phyloP scores from a whole-genome alignment of 2,797 vertebrate genomes.

The Sebastolobus alascanus region DNA sequence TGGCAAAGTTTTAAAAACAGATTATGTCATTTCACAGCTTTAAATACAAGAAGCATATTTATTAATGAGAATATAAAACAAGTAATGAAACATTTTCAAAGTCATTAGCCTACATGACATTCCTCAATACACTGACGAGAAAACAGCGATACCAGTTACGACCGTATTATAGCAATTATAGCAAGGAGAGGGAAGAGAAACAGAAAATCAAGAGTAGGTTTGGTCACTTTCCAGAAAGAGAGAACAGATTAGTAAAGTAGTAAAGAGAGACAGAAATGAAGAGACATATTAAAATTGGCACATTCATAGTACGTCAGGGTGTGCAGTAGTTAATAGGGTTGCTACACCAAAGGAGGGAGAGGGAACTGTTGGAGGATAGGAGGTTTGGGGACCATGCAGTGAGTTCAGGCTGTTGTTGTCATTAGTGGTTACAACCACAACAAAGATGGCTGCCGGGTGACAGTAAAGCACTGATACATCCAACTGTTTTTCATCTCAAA shows the following conservation, averaged over 20 bases:
- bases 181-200: constrained; percentile 63
- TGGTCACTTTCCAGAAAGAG: constrained; percentile 77
- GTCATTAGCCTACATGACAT: constrained; percentile 86
- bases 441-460: constrained; percentile 68
- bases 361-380: constrained; percentile 43
- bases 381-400: constrained; percentile 77
- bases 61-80: constrained; percentile 89
- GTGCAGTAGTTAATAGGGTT: constrained; percentile 76
- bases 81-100: constrained; percentile 86
- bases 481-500: constrained; percentile 41
- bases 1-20: constrained; percentile 79
- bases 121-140: constrained; percentile 86
- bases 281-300: constrained; percentile 78
- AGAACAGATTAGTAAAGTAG: constrained; percentile 73
- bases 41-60: constrained; percentile 90
- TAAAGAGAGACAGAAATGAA: constrained; percentile 70
- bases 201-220: constrained; percentile 63
- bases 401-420: constrained; percentile 71
- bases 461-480: constrained; percentile 70
- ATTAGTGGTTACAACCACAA: constrained; percentile 64
- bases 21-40: constrained; percentile 76
- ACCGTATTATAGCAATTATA: constrained; percentile 67
- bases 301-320: constrained; percentile 83
- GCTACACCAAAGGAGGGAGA: constrained; percentile 70
- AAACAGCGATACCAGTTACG: constrained; percentile 79